Evolutionary conservation across 2,888 invertebrate genomes (phyloP).

Genomic region (Branchellion lobata): DNA sequence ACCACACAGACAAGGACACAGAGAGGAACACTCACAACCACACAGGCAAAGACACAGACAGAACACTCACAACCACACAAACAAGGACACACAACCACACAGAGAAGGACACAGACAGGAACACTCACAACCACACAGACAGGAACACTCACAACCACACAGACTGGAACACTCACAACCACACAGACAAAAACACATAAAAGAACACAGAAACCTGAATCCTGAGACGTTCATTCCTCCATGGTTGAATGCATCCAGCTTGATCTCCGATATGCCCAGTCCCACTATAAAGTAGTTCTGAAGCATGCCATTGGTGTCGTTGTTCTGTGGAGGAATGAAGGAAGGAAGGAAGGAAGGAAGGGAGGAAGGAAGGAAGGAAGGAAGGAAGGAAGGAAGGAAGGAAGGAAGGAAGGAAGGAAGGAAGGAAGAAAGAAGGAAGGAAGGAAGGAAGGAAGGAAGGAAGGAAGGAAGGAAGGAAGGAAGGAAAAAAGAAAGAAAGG

Average conservation of each 20-base stretch:
- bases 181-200: too few relatives aligned
- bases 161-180: too few relatives aligned
- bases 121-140: too few relatives aligned
- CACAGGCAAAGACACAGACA: too few relatives aligned
- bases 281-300: constrained; percentile 52
- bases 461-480: constrained; percentile 47
- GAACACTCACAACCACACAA: too few relatives aligned
- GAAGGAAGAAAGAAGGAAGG: constrained; percentile 51
- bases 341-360: too few relatives aligned
- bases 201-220: constrained; percentile 42
- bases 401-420: neutral
- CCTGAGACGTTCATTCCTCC: constrained; percentile 53
- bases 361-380: neutral
- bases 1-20: too few relatives aligned
- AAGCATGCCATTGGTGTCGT: constrained; percentile 46
- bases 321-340: constrained; percentile 38
- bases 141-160: too few relatives aligned
- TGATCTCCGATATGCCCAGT: constrained; percentile 52
- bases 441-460: constrained; percentile 51
- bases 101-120: too few relatives aligned
- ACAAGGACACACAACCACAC: too few relatives aligned
- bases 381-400: neutral
- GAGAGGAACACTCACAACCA: too few relatives aligned
- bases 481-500: constrained; percentile 28
- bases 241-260: constrained; percentile 48